Evolutionary conservation across 2,113 vertebrate species (phyloP).

Genomic region (Siniperca chuatsi): DNA sequence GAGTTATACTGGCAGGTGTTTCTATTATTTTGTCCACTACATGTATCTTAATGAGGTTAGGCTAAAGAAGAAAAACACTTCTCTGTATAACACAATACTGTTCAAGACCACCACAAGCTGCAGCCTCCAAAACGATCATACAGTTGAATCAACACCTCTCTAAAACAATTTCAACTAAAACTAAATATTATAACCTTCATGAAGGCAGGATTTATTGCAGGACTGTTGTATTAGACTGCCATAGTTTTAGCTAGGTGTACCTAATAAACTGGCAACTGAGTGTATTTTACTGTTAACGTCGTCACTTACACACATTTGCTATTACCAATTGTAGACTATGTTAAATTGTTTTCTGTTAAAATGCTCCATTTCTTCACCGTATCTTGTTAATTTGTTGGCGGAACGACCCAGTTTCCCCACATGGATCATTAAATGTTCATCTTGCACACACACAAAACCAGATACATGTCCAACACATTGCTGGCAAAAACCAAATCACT

Average conservation of each 20-base stretch:
- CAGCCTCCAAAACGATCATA: too few relatives aligned
- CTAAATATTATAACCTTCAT: neutral
- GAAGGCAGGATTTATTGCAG: neutral
- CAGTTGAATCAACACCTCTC: neutral
- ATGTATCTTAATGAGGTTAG: too few relatives aligned
- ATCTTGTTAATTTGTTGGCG: constrained; percentile 27
- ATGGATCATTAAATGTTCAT: constrained; percentile 43
- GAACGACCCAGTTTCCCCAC: constrained; percentile 44
- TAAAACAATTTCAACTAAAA: too few relatives aligned
- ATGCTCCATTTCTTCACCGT: neutral
- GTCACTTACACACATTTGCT: neutral
- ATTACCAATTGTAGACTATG: neutral
- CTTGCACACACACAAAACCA: neutral
- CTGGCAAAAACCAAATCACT: constrained; percentile 25
- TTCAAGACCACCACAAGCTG: too few relatives aligned
- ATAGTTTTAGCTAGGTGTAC: neutral
- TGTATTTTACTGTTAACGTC: neutral
- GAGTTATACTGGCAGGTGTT: too few relatives aligned
- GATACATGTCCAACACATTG: constrained; percentile 24
- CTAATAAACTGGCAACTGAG: neutral
- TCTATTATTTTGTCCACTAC: too few relatives aligned
- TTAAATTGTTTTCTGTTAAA: neutral
- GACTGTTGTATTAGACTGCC: neutral
- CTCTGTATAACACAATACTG: too few relatives aligned
- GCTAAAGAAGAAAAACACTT: too few relatives aligned